These are phyloP conservation scores for Benitochromis conjunctus DNA, from an alignment of 2,113 vertebrate species.

Conservation along the genomic window DNA sequence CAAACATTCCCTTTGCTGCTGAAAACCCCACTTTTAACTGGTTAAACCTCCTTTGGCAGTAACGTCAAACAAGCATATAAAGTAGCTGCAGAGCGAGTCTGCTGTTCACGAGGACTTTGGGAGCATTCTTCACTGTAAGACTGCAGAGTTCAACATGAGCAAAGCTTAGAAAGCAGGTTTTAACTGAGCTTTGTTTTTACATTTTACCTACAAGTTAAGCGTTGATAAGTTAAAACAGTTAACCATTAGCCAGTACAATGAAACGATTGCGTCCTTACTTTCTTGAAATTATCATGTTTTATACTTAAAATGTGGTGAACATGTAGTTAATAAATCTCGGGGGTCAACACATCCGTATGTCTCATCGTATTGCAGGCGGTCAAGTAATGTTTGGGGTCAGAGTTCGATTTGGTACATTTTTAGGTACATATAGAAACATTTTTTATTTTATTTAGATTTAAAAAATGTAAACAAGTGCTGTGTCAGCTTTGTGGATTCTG, in stretches of 20 bases:
- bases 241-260: rapidly evolving
- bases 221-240: not conserved
- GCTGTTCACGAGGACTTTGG: not conserved
- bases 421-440: not conserved
- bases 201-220: not conserved
- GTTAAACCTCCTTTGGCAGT: not conserved
- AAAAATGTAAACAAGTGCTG: not conserved
- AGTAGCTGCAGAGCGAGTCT: not conserved
- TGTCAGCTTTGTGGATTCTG: not conserved
- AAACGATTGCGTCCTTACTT: not conserved
- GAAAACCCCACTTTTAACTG: rapidly evolving
- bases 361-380: not conserved
- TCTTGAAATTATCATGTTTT: not conserved
- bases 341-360: rapidly evolving
- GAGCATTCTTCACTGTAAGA: not conserved
- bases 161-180: rapidly evolving
- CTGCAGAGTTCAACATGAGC: not conserved
- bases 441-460: not conserved
- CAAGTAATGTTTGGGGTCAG: not conserved
- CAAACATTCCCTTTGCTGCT: not conserved
- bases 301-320: not conserved
- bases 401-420: not conserved
- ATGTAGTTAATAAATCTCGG: not conserved
- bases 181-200: not conserved
- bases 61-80: not conserved